Evolutionary conservation across 2,797 vertebrate genomes (phyloP).

Genomic region (Toxotes lorentzi): DNA sequence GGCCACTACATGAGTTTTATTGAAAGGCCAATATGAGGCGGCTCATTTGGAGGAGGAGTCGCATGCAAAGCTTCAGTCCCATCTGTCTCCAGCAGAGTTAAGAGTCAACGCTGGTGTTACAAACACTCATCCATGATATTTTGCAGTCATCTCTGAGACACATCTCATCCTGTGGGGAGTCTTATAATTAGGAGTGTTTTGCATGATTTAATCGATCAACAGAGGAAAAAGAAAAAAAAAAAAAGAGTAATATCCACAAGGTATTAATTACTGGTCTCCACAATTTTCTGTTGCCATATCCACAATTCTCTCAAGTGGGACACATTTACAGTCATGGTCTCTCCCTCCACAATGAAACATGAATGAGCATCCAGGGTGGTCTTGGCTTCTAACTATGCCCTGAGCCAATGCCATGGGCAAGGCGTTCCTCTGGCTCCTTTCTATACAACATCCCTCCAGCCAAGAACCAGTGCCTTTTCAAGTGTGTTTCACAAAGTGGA

Average conservation of each 20-base stretch:
- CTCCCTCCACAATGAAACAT: slow-evolving; percentile 76
- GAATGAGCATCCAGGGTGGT: slow-evolving; percentile 84
- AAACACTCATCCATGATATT: slow-evolving; percentile 76
- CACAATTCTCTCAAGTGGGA: slow-evolving; percentile 75
- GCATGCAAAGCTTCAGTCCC: slow-evolving; percentile 63
- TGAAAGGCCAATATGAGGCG: slow-evolving; percentile 43
- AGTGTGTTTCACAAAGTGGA: slow-evolving; percentile 81
- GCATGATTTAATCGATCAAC: slow-evolving; percentile 84
- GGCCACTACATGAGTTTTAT: slow-evolving; percentile 37
- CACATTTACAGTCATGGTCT: slow-evolving; percentile 60
- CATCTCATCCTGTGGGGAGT: slow-evolving; percentile 69
- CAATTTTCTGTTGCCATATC: slow-evolving; percentile 63
- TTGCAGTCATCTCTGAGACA: slow-evolving; percentile 74
- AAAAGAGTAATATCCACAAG: slow-evolving; percentile 75
- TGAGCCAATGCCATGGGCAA: slow-evolving; percentile 80
- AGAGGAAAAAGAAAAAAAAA: slow-evolving; percentile 56
- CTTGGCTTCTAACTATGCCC: slow-evolving; percentile 76
- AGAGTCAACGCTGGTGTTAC: slow-evolving; percentile 67
- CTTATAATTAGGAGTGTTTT: slow-evolving; percentile 83
- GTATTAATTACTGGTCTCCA: slow-evolving; percentile 81
- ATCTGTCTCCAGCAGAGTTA: slow-evolving; percentile 58
- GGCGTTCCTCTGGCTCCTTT: slow-evolving; percentile 77
- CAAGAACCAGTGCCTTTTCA: slow-evolving; percentile 77
- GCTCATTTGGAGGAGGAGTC: slow-evolving; percentile 44
- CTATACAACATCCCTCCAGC: slow-evolving; percentile 79